phyloP scores from a whole-genome alignment of 2,797 vertebrate species.

The Gadopsis marmoratus region DNA sequence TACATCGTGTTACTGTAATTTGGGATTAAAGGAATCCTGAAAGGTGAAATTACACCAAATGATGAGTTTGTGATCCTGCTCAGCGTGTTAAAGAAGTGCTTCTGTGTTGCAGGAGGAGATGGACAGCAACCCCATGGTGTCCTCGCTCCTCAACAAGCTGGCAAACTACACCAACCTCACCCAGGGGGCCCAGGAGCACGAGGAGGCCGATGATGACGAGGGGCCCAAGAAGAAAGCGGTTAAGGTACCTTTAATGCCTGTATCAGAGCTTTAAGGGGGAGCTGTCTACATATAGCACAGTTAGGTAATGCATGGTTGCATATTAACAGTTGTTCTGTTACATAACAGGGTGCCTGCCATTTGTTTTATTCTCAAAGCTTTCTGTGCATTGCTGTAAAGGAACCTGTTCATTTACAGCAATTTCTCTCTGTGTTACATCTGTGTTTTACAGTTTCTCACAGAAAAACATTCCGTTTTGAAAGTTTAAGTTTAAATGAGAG shows the following conservation, averaged over 20 bases:
- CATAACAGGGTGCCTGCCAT: constrained; percentile 21
- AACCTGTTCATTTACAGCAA: too few relatives aligned
- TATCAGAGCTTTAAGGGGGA: not conserved
- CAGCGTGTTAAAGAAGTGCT: not conserved
- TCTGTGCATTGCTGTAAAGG: too few relatives aligned
- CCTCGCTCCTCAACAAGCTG: constrained; percentile 95
- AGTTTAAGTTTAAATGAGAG: not conserved
- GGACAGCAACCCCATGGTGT: constrained; percentile 99
- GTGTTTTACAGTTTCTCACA: not conserved
- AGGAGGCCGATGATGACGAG: constrained; percentile 92
- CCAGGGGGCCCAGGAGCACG: constrained; percentile 96
- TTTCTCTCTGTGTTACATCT: not conserved
- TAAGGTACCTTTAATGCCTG: constrained; percentile 78
- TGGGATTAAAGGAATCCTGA: not conserved
- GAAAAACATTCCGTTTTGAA: not conserved
- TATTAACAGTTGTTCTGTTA: constrained; percentile 39
- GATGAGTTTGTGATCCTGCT: not conserved
- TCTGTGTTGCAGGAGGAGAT: constrained; percentile 92
- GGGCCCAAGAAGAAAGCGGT: constrained; percentile 89
- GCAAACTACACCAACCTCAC: constrained; percentile 97
- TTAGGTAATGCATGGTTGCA: not conserved
- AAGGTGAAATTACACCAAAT: not conserved
- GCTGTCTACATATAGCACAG: not conserved
- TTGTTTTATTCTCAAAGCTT: constrained; percentile 25
- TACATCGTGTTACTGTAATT: not conserved